These are phyloP conservation scores for Pseudomugil gertrudae DNA, from an alignment of 2,797 vertebrate species.

Conservation along the genomic window DNA sequence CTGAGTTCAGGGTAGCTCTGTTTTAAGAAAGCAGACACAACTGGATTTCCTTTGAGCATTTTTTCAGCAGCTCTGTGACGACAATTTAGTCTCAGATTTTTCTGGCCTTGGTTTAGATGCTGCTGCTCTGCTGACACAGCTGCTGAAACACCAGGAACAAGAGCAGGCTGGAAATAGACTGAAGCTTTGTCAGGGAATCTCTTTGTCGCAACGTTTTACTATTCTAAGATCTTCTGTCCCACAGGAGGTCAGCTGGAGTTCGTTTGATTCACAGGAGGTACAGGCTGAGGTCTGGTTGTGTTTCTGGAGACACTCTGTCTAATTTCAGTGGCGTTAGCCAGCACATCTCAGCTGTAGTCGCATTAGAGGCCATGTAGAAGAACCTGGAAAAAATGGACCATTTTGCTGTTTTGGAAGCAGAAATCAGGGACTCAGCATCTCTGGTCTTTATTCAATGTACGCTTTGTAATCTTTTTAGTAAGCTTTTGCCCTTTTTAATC, in stretches of 20 bases:
- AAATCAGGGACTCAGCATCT: neutral
- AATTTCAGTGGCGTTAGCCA: no score
- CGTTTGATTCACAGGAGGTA: conserved; percentile 41
- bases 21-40: conserved; percentile 19
- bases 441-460: conserved; percentile 15
- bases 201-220: conserved; percentile 37
- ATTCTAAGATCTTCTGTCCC: conserved; percentile 50
- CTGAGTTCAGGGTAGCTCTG: conserved; percentile 28
- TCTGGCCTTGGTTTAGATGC: neutral
- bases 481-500: conserved; percentile 56
- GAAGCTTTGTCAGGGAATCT: conserved; percentile 51
- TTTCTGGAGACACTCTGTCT: conserved; percentile 23
- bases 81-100: neutral
- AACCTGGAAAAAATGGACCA: neutral
- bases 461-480: conserved; percentile 28
- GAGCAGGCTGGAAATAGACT: conserved; percentile 38
- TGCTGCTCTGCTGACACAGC: conserved; percentile 25
- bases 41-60: conserved; percentile 10
- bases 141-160: neutral
- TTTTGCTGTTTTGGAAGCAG: neutral
- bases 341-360: neutral
- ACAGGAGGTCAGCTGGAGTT: conserved; percentile 59
- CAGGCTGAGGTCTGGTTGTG: conserved; percentile 25
- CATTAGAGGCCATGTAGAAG: neutral
- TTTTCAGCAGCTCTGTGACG: neutral